Base-by-base conservation (phyloP, 2,797 vertebrate species). In the Sardinella longiceps region DNA sequence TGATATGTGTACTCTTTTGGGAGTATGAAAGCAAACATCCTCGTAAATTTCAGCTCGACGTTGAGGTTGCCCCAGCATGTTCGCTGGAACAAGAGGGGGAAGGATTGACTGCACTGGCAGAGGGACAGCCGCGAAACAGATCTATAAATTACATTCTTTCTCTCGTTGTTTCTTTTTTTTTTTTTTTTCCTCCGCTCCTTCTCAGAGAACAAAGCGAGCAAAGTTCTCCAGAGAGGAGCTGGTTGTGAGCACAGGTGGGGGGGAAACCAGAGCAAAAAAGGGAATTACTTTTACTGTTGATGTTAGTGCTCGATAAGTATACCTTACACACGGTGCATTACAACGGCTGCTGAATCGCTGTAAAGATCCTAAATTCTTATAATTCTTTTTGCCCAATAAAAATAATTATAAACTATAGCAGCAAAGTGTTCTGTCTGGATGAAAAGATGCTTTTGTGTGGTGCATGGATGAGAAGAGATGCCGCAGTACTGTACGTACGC, bases 11-110 rank as follows among this genome's bases (percentile, higher is more conserved):
- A 91, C 85, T 84, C 82, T 90, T 92, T 91, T 91, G 92, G 85
- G 91, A 92, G 91, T 82, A 93, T 93, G 90, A 93, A 94, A 94
- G 90, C 94, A 94, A 94, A 94, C 92, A 94, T 91, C 91, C 93
- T 92, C 93, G 90, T 95, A 94, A 94, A 95, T 90, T 91, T 89
- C 90, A 91, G 85, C 87, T 89, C 86, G 88, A 84, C 74, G 60
- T 43, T 83, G 82, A 92, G 84, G 88, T 94, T 94, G 94, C 88
- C 91, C 92, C 86, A 88, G 93, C 94, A 94, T 94, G 94, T 93
- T 94, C 33, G 25, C 70, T 77, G 50, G 82, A 88, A 87, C 80
- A 86, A 87, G 85, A n/a, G 86, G 82, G 63, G 58, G 86, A 23
- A 23, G 51, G 51, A 23, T 20, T 9, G 84, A 84, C 80, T 84